Evolutionary conservation across 2,113 vertebrate species (phyloP).

Genomic region (Anser brachyrhynchus): DNA sequence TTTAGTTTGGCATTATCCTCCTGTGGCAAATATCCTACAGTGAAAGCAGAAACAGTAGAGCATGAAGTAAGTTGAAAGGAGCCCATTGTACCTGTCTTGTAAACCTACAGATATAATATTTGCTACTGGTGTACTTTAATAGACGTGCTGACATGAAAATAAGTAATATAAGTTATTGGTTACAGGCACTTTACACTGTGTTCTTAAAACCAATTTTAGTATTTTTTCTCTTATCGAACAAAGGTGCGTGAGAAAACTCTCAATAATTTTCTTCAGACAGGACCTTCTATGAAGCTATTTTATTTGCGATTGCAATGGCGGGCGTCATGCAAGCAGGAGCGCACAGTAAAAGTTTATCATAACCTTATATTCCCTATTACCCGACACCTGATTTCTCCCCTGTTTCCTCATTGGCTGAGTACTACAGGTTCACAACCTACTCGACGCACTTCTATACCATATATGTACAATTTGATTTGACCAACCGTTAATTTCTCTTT

Average conservation of each 20-base stretch:
- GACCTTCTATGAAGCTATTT: no score
- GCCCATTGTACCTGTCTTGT: background rate
- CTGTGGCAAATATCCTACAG: background rate
- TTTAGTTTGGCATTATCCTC: background rate
- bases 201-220: background rate
- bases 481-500: no score
- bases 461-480: no score
- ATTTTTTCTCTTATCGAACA: background rate
- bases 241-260: background rate
- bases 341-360: no score
- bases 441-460: no score
- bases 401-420: no score
- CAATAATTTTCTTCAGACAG: no score
- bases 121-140: background rate
- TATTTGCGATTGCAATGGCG: no score
- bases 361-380: no score
- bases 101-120: background rate
- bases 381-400: no score
- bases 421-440: no score
- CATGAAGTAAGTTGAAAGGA: background rate
- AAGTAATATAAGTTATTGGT: background rate
- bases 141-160: background rate
- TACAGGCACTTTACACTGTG: background rate
- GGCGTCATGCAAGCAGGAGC: no score
- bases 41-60: background rate